A percentile compares a stretch with the other conserved stretches of the same genome.
Evolutionary conservation across 2,888 invertebrate genomes (phyloP).

Genomic region (Zele albiditarsus): DNA sequence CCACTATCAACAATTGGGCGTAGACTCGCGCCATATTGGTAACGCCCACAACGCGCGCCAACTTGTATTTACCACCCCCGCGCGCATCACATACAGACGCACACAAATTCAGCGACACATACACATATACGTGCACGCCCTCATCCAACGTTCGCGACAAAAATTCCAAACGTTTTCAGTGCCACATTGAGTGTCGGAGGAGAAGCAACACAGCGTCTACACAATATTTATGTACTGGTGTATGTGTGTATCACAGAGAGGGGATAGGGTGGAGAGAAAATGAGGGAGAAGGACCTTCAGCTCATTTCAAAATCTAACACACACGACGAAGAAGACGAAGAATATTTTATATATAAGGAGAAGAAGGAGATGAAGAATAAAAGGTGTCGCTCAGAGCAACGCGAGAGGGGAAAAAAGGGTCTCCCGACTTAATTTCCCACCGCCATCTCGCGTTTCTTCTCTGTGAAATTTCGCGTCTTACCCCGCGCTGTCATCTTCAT

Average conservation of each 20-base stretch:
- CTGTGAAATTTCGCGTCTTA: slow-evolving; percentile 1
- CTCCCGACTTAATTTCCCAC: slow-evolving; percentile 68
- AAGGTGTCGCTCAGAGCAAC: slow-evolving; percentile 65
- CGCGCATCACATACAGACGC: slow-evolving; percentile 45
- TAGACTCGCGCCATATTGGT: slow-evolving; percentile 68
- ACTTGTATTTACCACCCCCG: slow-evolving; percentile 58
- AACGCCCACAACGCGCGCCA: slow-evolving; percentile 66
- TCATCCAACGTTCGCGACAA: slow-evolving; percentile 38
- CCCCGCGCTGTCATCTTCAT: slow-evolving; percentile 26
- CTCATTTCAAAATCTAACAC: slow-evolving; percentile 69
- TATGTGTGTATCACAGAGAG: not conserved
- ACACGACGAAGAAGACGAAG: slow-evolving; percentile 49
- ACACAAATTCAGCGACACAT: too few species aligned
- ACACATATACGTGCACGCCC: slow-evolving; percentile 46
- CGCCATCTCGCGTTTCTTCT: slow-evolving; percentile 50
- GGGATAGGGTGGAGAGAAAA: slow-evolving; percentile 48
- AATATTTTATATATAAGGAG: slow-evolving; percentile 24
- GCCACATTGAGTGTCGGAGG: slow-evolving; percentile 49
- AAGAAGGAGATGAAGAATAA: slow-evolving; percentile 57
- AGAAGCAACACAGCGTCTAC: slow-evolving; percentile 30
- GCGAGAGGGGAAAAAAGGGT: slow-evolving; percentile 30
- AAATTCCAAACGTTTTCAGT: slow-evolving; percentile 48
- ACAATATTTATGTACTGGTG: not conserved
- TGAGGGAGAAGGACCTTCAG: slow-evolving; percentile 47
- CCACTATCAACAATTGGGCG: slow-evolving; percentile 61